A percentile compares a stretch with the other conserved stretches of the same genome.
Conservation (phyloP, 1,140 invertebrate genomes). For the Panagrolaimus sp. region DNA sequence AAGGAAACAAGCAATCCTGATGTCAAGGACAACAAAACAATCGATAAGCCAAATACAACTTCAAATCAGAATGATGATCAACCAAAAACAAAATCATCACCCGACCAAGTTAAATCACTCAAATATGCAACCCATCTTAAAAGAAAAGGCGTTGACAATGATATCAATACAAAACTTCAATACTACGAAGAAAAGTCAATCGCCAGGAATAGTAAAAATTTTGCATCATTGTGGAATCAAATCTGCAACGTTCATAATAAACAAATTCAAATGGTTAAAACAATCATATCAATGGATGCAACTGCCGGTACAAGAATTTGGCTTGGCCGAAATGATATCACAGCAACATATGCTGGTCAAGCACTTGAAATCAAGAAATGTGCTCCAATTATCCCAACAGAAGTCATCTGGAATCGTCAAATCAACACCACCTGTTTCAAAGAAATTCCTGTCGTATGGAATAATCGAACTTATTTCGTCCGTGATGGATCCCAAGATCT, state of each 20-base stretch:
- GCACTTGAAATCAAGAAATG: not conserved
- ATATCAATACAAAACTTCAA: not conserved
- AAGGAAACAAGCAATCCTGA: not conserved
- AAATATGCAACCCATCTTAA: not conserved
- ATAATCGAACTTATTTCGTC: constrained; percentile 1
- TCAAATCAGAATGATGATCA: not conserved
- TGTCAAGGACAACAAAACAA: not conserved
- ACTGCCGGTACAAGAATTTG: not conserved
- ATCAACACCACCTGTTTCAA: not conserved
- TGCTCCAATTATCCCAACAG: not conserved
- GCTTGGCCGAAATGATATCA: not conserved
- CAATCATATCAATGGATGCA: not conserved
- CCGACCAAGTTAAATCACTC: too few species aligned
- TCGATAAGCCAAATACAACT: not conserved
- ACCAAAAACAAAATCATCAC: not conserved
- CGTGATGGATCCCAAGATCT: not conserved
- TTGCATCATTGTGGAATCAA: not conserved
- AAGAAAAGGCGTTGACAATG: not conserved
- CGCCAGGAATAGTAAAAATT: not conserved
- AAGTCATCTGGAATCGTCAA: not conserved
- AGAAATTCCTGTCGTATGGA: not conserved
- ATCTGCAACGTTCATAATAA: not conserved
- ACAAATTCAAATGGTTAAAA: not conserved
- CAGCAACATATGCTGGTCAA: not conserved
- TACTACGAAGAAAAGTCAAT: not conserved